These are phyloP conservation scores for Aphis craccivora DNA, from an alignment of 1,140 invertebrate species.

Conservation along the genomic window DNA sequence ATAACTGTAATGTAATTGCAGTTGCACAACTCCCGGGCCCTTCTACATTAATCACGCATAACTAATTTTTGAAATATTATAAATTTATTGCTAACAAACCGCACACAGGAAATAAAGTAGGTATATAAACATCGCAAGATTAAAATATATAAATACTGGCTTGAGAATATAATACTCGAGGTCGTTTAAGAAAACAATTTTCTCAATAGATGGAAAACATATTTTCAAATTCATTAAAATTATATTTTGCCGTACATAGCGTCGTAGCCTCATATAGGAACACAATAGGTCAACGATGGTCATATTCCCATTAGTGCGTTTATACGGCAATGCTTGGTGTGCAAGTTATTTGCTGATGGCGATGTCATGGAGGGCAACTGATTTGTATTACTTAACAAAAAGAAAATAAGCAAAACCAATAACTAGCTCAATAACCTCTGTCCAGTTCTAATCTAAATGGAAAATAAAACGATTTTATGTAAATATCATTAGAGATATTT, in stretches of 20 bases:
- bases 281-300: neutral
- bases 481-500: slow-evolving; percentile 16
- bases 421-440: neutral
- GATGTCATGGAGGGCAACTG: neutral
- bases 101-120: slow-evolving; percentile 11
- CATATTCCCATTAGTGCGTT: neutral
- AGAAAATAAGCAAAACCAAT: neutral
- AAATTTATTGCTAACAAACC: neutral
- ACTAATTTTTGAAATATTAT: slow-evolving; percentile 34
- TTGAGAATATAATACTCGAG: neutral
- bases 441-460: slow-evolving; percentile 23
- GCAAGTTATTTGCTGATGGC: neutral
- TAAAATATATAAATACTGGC: neutral
- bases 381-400: neutral
- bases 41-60: slow-evolving; percentile 14
- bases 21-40: slow-evolving; percentile 1
- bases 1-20: slow-evolving; percentile 32
- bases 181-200: neutral
- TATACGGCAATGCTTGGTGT: neutral
- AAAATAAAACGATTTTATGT: slow-evolving; percentile 41
- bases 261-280: neutral
- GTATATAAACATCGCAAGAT: neutral
- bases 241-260: too few species aligned
- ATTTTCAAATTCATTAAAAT: neutral
- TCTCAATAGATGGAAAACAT: neutral